Base-by-base conservation (phyloP, 2,888 invertebrate species). In the Polietes domitor region DNA sequence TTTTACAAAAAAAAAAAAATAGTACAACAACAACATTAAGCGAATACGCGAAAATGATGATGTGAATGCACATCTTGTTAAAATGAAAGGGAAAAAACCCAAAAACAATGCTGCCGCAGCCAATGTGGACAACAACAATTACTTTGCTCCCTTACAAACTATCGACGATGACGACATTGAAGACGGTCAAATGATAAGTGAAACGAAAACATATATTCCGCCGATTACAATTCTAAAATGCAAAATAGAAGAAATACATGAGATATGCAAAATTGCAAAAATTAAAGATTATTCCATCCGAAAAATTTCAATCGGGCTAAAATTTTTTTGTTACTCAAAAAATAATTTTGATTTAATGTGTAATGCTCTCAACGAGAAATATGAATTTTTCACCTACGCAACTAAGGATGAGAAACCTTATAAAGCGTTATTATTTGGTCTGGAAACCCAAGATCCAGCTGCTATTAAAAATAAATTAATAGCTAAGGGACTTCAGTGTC, bases 71-170 rank as follows among this genome's bases (percentile, higher is more conserved):
- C 58, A 61, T 61, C 58, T 61, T 61, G 24, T 61, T 10, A 61
- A 53, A 28, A 65, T 37, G 41, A 32, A 37, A 19, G 41, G 21
- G 32, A 65, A 65, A 65, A 37, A 41, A 19, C 17, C 32, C 32
- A 65, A 37, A 65, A 37, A 37, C 65, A 65, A 41, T 65, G 17
- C 19, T 4, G 19, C 65, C 15, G 21, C 41, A 37, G 4, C 15
- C 15, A 55, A 24, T 21, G 53, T 21, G 24, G 21, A 61, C 61
- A 61, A 37, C 17, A 28, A 65, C 61, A 61, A 65, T 41, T 65
- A 65, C 26, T 65, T 65, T 65, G 65, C 65, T 32, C 65, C 32
- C 32, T n/a, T 65, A 26, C 65, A 65, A 37, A 65, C 65, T n/a
- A 19, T 65, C 28, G 28, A 61, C 21, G 37, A 65, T 65, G 65